Evolutionary conservation across 2,113 vertebrate species (phyloP).

Genomic region (rat (Rattus norvegicus)): GRCr8 NC_086034.1:32332001-32332500

Average conservation of each 20-base stretch:
- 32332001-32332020: neutral
- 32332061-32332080: conserved; percentile 13
- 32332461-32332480: conserved; percentile 58
- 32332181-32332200: neutral
- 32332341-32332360: neutral
- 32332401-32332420: conserved; percentile 39
- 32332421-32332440: conserved; percentile 43
- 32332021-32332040: neutral
- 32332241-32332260: neutral
- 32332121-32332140: neutral
- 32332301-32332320: conserved; percentile 5
- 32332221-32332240: neutral
- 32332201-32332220: neutral
- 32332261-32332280: neutral
- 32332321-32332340: conserved; percentile 32
- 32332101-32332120: neutral
- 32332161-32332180: neutral
- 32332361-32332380: neutral
- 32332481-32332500: conserved; percentile 64
- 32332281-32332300: neutral
- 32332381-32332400: conserved; percentile 40
- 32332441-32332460: conserved; percentile 56
- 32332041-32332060: neutral
- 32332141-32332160: neutral
- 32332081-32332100: neutral